Base-by-base conservation (phyloP, 2,888 invertebrate species). In the Lasioglossum oenotherae region DNA sequence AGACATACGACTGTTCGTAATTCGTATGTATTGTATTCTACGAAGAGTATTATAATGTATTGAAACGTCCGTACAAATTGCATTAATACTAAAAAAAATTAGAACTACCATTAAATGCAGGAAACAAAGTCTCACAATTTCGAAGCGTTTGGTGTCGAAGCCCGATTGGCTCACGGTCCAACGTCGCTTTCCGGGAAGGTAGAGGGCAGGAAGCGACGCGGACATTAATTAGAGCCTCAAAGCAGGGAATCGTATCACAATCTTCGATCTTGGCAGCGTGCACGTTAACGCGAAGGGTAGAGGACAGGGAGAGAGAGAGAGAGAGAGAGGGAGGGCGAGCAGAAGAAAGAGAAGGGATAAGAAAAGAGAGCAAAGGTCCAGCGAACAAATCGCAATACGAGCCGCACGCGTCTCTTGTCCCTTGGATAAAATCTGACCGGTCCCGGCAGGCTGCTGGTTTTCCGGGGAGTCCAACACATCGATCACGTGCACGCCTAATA, bases 401-500 rank as follows among this genome's bases (percentile, higher is more conserved):
- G 78, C 71, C 53, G 81, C 80, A 71, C 73, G 79, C 69, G 81
- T 80, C 86, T 83, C 82, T 64, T 82, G 86, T 87, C 85, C 74
- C 76, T 72, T 44, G 75, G 87, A 86, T 87, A 90, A 91, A 90
- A 90, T 90, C 90, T 87, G 83, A 83, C 81, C 79, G 82, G 67
- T 80, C 81, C 82, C 77, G 79, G 80, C 79, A 84, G 86, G 73
- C 80, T 73, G 73, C 85, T 79, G 85, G 83, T 92, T 93, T 92
- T 91, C 91, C 89, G 85, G 81, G 85, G 89, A 86, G 84, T 83
- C 91, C 89, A 83, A 91, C 92, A 91, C 92, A 93, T 93, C 93
- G 94, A 93, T 93, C 93, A 93, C 93, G 93, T 92, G 93, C 92
- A 90, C 89, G 91, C 92, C 93, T 93, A 94, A 93, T 94, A 93